Evolutionary conservation across 2,797 vertebrate genomes (phyloP).

Genomic region (Heteromormyrus szaboi): DNA sequence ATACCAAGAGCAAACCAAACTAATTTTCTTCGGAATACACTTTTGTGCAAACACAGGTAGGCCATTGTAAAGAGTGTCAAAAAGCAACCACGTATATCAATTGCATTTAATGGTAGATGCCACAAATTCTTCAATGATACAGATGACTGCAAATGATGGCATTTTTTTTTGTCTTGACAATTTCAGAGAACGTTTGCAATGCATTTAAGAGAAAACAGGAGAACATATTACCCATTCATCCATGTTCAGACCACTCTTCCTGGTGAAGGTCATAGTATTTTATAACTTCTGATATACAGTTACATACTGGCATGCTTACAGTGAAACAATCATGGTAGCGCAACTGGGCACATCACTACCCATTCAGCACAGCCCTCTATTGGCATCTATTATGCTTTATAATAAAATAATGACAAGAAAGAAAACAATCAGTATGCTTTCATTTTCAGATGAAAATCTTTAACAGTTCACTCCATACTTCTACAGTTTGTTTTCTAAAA

Average conservation of each 20-base stretch:
- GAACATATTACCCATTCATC: neutral
- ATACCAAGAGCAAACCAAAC: neutral
- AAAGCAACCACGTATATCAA: neutral
- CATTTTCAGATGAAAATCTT: neutral
- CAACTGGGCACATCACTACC: neutral
- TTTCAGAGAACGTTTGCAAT: neutral
- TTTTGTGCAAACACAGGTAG: neutral
- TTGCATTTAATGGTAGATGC: neutral
- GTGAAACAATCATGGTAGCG: neutral
- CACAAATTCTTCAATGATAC: neutral
- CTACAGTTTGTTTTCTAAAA: neutral
- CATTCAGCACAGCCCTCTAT: neutral
- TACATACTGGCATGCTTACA: neutral
- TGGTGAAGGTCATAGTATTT: neutral
- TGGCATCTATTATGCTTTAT: neutral
- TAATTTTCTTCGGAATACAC: neutral
- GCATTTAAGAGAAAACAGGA: neutral
- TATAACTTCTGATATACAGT: neutral
- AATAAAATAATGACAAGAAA: neutral
- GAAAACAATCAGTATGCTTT: neutral
- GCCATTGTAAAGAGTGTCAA: neutral
- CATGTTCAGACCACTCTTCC: neutral
- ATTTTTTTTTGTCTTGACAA: neutral
- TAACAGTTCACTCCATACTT: neutral
- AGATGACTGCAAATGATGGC: neutral